These are phyloP conservation scores for Trochalopteron elliotii DNA, from an alignment of 2,113 vertebrate species.

Conservation along the genomic window DNA sequence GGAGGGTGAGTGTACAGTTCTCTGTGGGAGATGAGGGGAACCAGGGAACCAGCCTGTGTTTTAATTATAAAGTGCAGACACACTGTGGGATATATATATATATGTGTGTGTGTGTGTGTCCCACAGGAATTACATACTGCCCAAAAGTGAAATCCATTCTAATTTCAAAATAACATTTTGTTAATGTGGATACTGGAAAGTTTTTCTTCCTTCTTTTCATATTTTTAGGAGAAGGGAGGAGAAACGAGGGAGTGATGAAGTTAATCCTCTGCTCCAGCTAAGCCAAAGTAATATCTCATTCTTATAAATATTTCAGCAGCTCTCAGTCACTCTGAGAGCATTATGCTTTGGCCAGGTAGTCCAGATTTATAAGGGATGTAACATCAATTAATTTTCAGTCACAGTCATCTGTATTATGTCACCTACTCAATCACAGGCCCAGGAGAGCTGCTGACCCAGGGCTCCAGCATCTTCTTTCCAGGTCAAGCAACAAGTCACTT, in stretches of 20 bases:
- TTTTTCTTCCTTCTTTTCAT: not conserved
- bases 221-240: not conserved
- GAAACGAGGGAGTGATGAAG: not conserved
- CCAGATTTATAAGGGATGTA: conserved; percentile 22
- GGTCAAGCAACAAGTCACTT: not conserved
- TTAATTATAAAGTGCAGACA: not conserved
- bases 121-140: not conserved
- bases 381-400: conserved; percentile 42
- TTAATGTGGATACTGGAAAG: not conserved
- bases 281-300: conserved; percentile 23
- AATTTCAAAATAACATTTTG: not conserved
- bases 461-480: not conserved
- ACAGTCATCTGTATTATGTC: conserved; percentile 5
- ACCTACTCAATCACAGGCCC: conserved; percentile 7
- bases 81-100: not conserved
- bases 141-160: not conserved
- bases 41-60: not conserved
- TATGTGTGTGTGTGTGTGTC: not conserved
- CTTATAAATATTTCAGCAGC: conserved; percentile 43
- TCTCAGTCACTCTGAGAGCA: conserved; percentile 16
- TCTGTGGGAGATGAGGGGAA: not conserved
- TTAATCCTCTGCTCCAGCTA: not conserved
- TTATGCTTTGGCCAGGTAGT: not conserved
- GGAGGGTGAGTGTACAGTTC: not conserved
- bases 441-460: not conserved